Evolutionary conservation across 2,797 vertebrate genomes (phyloP), one percentile per base, ranked within the genome.

Genomic region (Hipposideros larvatus): DNA sequence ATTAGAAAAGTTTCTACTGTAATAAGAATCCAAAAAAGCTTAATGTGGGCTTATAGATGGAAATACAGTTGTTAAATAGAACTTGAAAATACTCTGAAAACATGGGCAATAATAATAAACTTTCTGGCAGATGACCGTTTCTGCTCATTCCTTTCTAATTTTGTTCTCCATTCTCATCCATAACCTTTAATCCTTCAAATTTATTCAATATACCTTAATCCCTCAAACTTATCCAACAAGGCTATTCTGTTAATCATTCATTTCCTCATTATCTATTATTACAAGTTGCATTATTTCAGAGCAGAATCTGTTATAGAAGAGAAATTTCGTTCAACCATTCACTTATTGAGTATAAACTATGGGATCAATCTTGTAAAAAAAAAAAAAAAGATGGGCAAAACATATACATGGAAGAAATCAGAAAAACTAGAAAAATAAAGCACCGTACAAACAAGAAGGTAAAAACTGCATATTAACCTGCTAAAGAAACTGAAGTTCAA

Each of bases 71-170:
- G n/a, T 37, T 37, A 37, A 94, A 84, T 2, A 75, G 51, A 68
- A 90, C 48, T 48, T 43, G 43, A 80, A 79, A 73, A 88, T 7
- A 59, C 34, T 57, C 70, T 94, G 80, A 63, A 88, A 71, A 89
- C 26, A 43, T 10, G 10, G 8, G 6, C 14, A 57, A 34, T 46
- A 15, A 43, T 24, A 34, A 21, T 34, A 75, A 57, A 28, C n/a
- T 55, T 87, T 51, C 13, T 41, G 68, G 61, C 19, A 73, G 43
- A 77, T 24, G 43, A 55, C 7, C 3, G 24, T 63, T 71, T 75
- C 57, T 83, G 41, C 48, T 71, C 18, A 7, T 88, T 28, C 5
- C 43, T 59, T 85, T 41, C 57, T 43, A 6, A 46, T 43, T 24
- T 6, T 74, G 57, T 21, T 87, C 11, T 7, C 21, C n/a, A 15